Evolutionary conservation across 2,113 vertebrate genomes (phyloP).

Genomic region (Eublepharis macularius): DNA sequence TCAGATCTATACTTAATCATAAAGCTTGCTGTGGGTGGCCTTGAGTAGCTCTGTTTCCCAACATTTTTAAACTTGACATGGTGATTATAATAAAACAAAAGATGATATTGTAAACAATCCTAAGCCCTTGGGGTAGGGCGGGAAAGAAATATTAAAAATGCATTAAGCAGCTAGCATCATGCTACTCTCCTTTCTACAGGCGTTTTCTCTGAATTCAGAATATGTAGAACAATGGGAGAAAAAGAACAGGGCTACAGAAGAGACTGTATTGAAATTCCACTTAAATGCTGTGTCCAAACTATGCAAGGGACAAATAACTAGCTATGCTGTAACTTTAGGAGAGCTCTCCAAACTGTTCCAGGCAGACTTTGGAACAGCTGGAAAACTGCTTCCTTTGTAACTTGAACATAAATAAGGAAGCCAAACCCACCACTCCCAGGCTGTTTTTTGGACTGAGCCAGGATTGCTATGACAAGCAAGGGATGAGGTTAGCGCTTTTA

Average conservation of each 20-base stretch:
- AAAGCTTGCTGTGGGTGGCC: not conserved
- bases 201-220: not conserved
- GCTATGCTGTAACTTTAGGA: not conserved
- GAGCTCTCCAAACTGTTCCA: not conserved
- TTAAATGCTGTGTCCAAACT: not conserved
- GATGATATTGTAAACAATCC: not conserved
- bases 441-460: not conserved
- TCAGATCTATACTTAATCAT: not conserved
- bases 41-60: not conserved
- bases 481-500: not conserved
- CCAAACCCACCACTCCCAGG: not conserved
- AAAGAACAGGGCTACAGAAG: not conserved
- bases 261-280: not conserved
- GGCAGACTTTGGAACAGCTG: not conserved
- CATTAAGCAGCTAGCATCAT: not conserved
- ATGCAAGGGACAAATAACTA: not conserved
- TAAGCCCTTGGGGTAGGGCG: not conserved
- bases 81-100: not conserved
- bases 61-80: not conserved
- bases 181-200: not conserved
- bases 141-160: not conserved
- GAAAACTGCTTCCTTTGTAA: slow-evolving; percentile 9
- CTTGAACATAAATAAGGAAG: not conserved
- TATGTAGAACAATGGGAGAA: not conserved
- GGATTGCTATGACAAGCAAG: not conserved